phyloP scores from a whole-genome alignment of 2,888 invertebrate species.

The Lapara coniferarum region DNA sequence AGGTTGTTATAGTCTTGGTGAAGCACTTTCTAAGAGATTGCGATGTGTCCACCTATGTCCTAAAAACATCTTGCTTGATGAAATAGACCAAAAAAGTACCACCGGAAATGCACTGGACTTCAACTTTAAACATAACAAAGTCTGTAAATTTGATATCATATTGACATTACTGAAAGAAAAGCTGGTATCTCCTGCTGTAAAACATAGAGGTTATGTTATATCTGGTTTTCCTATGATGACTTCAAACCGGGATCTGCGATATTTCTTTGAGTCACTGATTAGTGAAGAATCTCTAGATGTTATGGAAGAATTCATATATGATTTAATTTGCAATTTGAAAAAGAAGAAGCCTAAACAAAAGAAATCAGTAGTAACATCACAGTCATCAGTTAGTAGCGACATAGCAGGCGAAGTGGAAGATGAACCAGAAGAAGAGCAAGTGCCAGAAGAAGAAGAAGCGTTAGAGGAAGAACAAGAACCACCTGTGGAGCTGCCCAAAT shows the following conservation, averaged over 20 bases:
- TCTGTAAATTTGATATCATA: slow-evolving; percentile 77
- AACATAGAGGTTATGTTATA: slow-evolving; percentile 86
- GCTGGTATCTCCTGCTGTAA: slow-evolving; percentile 74
- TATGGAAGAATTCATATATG: slow-evolving; percentile 54
- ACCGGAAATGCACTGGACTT: slow-evolving; percentile 84
- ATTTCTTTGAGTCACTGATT: slow-evolving; percentile 49
- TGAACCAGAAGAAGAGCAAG: slow-evolving; percentile 48
- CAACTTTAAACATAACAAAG: slow-evolving; percentile 81
- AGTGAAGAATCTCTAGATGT: slow-evolving; percentile 61
- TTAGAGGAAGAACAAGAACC: slow-evolving; percentile 52
- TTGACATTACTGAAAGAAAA: slow-evolving; percentile 79
- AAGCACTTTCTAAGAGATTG: slow-evolving; percentile 81
- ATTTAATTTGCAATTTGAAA: slow-evolving; percentile 60
- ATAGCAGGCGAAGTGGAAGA: slow-evolving; percentile 39
- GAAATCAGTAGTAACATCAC: slow-evolving; percentile 31
- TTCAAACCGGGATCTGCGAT: slow-evolving; percentile 51
- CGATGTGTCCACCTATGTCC: slow-evolving; percentile 85
- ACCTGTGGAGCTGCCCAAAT: slow-evolving; percentile 63
- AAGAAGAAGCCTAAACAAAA: slow-evolving; percentile 52
- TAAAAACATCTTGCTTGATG: slow-evolving; percentile 78
- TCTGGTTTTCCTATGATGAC: slow-evolving; percentile 86
- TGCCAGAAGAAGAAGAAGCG: slow-evolving; percentile 47
- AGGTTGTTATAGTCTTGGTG: slow-evolving; percentile 79
- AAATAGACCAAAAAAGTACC: slow-evolving; percentile 79
- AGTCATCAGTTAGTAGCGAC: slow-evolving; percentile 51